Percentiles rank a stretch among this genome's conserved stretches.
phyloP scores from a whole-genome alignment of 2,113 vertebrate species.

The Dipodomys merriami region DNA sequence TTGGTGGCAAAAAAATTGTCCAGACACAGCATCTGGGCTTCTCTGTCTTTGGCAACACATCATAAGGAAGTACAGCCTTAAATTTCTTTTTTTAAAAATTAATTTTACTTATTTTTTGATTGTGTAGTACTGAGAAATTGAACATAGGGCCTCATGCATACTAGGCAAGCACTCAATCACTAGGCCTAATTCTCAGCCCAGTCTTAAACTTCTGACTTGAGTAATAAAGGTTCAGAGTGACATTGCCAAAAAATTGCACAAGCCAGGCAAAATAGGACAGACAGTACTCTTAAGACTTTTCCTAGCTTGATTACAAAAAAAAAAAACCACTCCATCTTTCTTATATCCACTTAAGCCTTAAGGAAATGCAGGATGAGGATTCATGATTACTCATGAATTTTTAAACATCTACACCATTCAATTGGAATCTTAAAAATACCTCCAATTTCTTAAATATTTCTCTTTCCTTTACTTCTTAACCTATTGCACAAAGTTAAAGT shows the following conservation, averaged over 20 bases:
- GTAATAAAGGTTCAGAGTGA: not conserved
- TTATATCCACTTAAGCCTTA: slow-evolving; percentile 22
- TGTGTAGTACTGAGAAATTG: too few relatives aligned
- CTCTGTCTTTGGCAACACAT: not conserved
- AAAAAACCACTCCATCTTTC: not conserved
- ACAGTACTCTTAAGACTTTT: not conserved
- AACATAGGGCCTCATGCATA: too few relatives aligned
- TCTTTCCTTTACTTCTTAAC: slow-evolving; percentile 38
- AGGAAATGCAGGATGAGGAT: slow-evolving; percentile 19
- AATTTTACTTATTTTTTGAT: too few relatives aligned
- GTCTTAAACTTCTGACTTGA: not conserved
- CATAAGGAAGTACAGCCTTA: not conserved
- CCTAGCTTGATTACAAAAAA: not conserved
- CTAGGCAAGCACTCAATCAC: too few relatives aligned
- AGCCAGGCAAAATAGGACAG: not conserved
- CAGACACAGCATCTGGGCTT: not conserved
- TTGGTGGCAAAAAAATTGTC: not conserved
- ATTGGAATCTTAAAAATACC: slow-evolving; percentile 37
- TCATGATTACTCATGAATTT: slow-evolving; percentile 58
- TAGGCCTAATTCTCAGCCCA: too few relatives aligned
- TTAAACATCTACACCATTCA: slow-evolving; percentile 11
- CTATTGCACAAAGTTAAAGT: slow-evolving; percentile 10
- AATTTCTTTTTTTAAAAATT: too few relatives aligned
- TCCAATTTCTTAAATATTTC: not conserved
- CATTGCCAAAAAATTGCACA: not conserved